Conservation (phyloP, 2,888 invertebrate genomes). For the Drosophila longiperda region DNA sequence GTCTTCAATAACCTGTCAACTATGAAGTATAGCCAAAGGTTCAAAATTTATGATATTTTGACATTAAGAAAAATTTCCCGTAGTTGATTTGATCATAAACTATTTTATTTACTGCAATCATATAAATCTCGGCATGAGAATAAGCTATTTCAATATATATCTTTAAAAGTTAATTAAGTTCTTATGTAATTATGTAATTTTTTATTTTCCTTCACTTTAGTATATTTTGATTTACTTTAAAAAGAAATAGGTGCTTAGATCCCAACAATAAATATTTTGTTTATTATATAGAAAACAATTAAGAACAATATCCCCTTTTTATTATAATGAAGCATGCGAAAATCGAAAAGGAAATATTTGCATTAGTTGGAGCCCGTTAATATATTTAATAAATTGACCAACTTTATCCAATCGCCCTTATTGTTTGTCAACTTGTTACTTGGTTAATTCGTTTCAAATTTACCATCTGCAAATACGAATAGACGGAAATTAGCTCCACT, state of each 20-base stretch:
- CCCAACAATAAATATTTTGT: neutral
- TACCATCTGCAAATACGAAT: conserved; percentile 7
- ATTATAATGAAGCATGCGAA: neutral
- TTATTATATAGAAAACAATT: neutral
- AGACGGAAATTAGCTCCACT: conserved; percentile 64
- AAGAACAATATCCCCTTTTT: neutral
- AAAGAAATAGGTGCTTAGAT: neutral
- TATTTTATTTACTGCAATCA: neutral
- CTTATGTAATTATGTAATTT: neutral
- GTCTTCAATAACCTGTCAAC: conserved; percentile 20
- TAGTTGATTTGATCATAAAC: neutral
- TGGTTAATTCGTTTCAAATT: conserved; percentile 3
- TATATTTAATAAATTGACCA: neutral
- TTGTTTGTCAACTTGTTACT: neutral
- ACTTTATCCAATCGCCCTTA: neutral
- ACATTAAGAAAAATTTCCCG: neutral
- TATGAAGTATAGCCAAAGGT: neutral
- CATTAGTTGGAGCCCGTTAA: neutral
- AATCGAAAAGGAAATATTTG: neutral
- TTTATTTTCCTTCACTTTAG: neutral
- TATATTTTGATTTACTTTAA: too few species aligned
- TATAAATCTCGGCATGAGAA: neutral
- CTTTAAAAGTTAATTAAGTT: neutral
- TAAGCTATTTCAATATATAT: neutral
- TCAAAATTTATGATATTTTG: neutral